Base-by-base conservation (phyloP, 2,888 invertebrate genomes). In the Deilephila elpenor region DNA sequence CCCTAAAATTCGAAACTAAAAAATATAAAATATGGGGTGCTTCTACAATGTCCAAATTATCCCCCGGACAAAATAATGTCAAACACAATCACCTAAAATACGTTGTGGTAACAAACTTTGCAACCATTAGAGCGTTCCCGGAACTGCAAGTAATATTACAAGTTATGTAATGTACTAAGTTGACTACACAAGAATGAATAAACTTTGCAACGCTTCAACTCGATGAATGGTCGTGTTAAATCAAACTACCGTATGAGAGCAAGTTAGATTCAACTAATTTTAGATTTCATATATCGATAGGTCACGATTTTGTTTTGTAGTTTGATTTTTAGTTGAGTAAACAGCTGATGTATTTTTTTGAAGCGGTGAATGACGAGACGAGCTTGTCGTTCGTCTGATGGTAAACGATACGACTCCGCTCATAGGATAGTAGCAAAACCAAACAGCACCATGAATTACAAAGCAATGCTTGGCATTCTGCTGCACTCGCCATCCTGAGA, bases 61-160 rank as follows among this genome's bases (percentile, higher is more conserved):
- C 51, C 20, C 20, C 1, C 25, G 8, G n/a, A 5, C 8, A 19
- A 67, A 17, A 6, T 44, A 51, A 67, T 51, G 51, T 62, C 34
- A 62, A n/a, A 37, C 19, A 34, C 62, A 67, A 56, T 67, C 20
- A 20, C 14, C 51, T 20, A 20, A 3, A 37, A 64, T 51, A 44
- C 20, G 60, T 60, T 37, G 71, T 60, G 44, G 44, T 44, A 25
- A 11, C 44, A 71, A 67, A 67, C 67, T 67, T 67, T 67, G 73
- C 64, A 72, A 32, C 74, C 70, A 75, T 75, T 74, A 71, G 17
- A 61, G 51, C 51, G 25, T 14, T 51, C 25, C 17, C 67, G 67
- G 44, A 51, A 44, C 67, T 25, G 51, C 67, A 51, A 67, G 67
- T 51, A 51, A 51, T 67, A 67, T 44, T 67, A 67, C 67, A 67